Evolutionary conservation across 1,140 invertebrate genomes (phyloP).

Genomic region (Rhopalosiphum maidis): DNA sequence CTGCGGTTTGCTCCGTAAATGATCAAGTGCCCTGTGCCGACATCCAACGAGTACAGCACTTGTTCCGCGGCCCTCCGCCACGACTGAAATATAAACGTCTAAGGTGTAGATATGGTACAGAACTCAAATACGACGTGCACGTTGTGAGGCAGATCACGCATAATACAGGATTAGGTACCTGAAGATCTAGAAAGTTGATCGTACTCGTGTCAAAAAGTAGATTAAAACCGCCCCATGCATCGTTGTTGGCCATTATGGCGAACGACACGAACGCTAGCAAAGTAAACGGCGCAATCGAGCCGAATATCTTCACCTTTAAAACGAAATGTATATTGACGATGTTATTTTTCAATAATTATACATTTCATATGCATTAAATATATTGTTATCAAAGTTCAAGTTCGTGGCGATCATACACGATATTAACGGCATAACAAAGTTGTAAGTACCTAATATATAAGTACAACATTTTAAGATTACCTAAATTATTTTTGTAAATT

Average conservation of each 20-base stretch:
- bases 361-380: background rate
- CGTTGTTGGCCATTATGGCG: background rate
- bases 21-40: slow-evolving; percentile 22
- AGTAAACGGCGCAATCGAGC: background rate
- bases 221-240: background rate
- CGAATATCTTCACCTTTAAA: slow-evolving; percentile 29
- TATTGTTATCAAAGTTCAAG: background rate
- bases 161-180: background rate
- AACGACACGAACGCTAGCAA: background rate
- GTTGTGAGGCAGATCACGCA: no score
- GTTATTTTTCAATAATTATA: background rate
- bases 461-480: background rate
- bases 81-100: background rate
- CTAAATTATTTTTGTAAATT: background rate
- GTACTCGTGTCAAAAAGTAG: background rate
- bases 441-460: background rate
- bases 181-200: slow-evolving; percentile 18
- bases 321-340: background rate
- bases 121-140: no score
- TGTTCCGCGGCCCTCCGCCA: slow-evolving; percentile 45
- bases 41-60: slow-evolving; percentile 42
- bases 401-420: background rate
- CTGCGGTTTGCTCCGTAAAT: slow-evolving; percentile 18
- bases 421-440: background rate
- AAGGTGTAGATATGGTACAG: no score